Evolutionary conservation across 1,140 invertebrate species (phyloP).

Genomic region (Rhyzopertha dominica): DNA sequence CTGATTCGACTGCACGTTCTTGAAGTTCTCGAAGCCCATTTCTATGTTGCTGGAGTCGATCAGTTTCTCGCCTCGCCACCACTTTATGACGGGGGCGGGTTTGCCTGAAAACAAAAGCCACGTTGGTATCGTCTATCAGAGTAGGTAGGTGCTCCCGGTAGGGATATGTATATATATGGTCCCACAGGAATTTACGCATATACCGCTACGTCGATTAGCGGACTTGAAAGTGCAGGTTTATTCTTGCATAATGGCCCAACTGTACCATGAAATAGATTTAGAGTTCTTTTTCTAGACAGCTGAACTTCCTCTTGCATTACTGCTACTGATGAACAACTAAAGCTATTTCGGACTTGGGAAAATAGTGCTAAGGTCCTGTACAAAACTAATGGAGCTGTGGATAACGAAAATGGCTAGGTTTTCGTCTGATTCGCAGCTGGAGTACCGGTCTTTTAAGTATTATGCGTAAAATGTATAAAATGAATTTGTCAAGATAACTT

Average conservation of each 20-base stretch:
- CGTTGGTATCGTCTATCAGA: constrained; percentile 7
- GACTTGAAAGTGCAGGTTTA: neutral
- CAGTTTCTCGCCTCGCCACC: constrained; percentile 77
- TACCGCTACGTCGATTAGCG: neutral
- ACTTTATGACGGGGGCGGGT: constrained; percentile 75
- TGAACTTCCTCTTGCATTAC: no score
- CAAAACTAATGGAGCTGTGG: no score
- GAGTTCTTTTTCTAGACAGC: neutral
- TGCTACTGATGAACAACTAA: no score
- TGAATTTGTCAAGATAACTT: no score
- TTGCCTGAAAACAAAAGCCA: constrained; percentile 57
- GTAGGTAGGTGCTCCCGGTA: neutral
- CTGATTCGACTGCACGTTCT: constrained; percentile 46
- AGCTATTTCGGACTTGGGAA: no score
- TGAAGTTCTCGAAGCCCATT: constrained; percentile 46
- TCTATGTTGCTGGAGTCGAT: constrained; percentile 54
- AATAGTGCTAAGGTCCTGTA: no score
- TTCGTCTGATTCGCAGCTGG: no score
- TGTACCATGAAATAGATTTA: neutral
- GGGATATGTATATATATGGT: constrained; percentile 11
- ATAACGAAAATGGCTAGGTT: no score
- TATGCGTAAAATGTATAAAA: no score
- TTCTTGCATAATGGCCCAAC: neutral
- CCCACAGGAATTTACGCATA: constrained; percentile 1
- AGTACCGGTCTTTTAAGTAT: no score